A percentile compares a stretch with the other conserved stretches of the same genome.
These are phyloP conservation scores for Cecropterus lyciades DNA, from an alignment of 1,140 invertebrate species.

Conservation along the genomic window DNA sequence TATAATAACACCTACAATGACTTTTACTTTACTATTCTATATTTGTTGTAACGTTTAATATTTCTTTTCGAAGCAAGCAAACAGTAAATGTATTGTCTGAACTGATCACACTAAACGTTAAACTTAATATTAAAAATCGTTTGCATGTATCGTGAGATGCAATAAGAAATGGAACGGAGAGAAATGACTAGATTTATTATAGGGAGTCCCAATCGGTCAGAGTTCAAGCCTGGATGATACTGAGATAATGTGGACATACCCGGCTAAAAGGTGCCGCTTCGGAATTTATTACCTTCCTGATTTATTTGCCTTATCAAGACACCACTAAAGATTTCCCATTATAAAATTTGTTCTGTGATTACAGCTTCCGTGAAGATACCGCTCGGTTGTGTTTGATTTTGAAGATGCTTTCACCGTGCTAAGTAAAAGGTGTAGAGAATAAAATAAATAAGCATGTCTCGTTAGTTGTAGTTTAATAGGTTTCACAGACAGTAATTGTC, in stretches of 20 bases:
- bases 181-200: slow-evolving; percentile 46
- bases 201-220: slow-evolving; percentile 29
- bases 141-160: neutral
- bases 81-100: too few species aligned
- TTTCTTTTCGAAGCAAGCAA: too few species aligned
- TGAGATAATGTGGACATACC: slow-evolving; percentile 24
- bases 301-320: slow-evolving; percentile 25
- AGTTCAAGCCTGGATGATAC: slow-evolving; percentile 38
- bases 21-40: too few species aligned
- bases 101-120: too few species aligned
- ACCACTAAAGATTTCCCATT: slow-evolving; percentile 35
- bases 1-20: too few species aligned
- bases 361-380: slow-evolving; percentile 33
- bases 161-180: slow-evolving; percentile 22
- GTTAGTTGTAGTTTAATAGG: too few species aligned
- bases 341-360: slow-evolving; percentile 36
- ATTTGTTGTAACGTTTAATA: too few species aligned
- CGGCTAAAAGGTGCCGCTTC: slow-evolving; percentile 33
- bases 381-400: slow-evolving; percentile 3
- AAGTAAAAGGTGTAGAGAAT: too few species aligned
- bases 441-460: too few species aligned
- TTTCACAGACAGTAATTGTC: too few species aligned
- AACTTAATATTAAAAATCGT: neutral
- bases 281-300: slow-evolving; percentile 28
- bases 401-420: slow-evolving; percentile 6